These are phyloP conservation scores for Caretta caretta DNA, from an alignment of 2,113 vertebrate genomes.

Conservation along the genomic window DNA sequence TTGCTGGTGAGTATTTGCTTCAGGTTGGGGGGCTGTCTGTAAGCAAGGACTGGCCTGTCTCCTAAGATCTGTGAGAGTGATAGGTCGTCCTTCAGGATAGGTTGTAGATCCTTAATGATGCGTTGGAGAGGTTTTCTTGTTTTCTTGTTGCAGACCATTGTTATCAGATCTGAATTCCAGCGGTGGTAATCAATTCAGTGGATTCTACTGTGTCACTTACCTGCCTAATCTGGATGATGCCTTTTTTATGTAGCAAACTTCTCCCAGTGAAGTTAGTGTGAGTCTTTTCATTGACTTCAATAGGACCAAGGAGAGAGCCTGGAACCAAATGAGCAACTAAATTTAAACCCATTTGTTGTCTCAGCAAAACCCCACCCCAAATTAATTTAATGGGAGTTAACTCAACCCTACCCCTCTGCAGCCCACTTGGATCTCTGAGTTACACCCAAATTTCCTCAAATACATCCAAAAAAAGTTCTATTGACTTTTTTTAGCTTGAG, in stretches of 20 bases:
- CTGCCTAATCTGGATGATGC: background rate
- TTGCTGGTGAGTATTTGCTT: too few relatives aligned
- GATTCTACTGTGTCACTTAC: background rate
- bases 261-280: accelerated
- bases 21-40: too few relatives aligned
- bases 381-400: background rate
- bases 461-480: background rate
- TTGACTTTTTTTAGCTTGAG: background rate
- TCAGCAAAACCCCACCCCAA: accelerated
- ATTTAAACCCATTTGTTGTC: background rate
- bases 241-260: background rate
- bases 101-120: too few relatives aligned
- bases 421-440: background rate
- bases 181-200: background rate
- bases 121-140: background rate
- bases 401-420: background rate
- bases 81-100: too few relatives aligned
- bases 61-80: too few relatives aligned
- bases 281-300: background rate
- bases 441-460: background rate
- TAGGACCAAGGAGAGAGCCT: background rate
- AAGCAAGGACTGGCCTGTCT: too few relatives aligned
- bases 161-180: background rate
- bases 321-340: background rate
- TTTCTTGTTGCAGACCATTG: background rate